A percentile compares a stretch with the other conserved stretches of the same genome.
These are phyloP conservation scores for Mugil cephalus DNA, from an alignment of 2,113 vertebrate genomes.

Conservation along the genomic window DNA sequence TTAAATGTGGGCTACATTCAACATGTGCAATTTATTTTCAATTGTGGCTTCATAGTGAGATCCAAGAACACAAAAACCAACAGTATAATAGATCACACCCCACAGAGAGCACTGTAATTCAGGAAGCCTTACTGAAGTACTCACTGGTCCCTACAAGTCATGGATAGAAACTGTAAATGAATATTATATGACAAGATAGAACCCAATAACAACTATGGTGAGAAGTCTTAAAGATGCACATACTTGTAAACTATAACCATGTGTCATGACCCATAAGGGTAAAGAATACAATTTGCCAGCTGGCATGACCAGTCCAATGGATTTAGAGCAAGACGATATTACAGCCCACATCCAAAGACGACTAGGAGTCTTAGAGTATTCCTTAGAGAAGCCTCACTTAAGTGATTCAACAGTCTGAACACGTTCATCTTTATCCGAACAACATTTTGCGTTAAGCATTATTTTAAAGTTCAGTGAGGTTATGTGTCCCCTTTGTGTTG, in stretches of 20 bases:
- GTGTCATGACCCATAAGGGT: neutral
- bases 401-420: conserved; percentile 6
- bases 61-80: neutral
- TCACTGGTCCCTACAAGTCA: too few species aligned
- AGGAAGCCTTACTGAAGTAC: too few species aligned
- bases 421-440: conserved; percentile 20
- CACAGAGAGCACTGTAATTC: neutral
- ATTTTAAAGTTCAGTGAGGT: conserved; percentile 25
- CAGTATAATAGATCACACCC: neutral
- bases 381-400: neutral
- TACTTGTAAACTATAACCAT: too few species aligned
- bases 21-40: neutral
- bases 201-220: too few species aligned
- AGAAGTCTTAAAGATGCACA: too few species aligned
- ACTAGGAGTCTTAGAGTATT: neutral
- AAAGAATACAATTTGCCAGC: conserved; percentile 2
- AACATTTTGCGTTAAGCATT: neutral
- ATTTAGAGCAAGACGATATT: neutral
- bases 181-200: too few species aligned
- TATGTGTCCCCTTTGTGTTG: conserved; percentile 27
- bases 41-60: neutral
- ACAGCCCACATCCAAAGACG: neutral
- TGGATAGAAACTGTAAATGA: too few species aligned
- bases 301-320: neutral
- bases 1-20: neutral